phyloP scores from a whole-genome alignment of 1,140 invertebrate genomes.

The Agrypnia vestita region DNA sequence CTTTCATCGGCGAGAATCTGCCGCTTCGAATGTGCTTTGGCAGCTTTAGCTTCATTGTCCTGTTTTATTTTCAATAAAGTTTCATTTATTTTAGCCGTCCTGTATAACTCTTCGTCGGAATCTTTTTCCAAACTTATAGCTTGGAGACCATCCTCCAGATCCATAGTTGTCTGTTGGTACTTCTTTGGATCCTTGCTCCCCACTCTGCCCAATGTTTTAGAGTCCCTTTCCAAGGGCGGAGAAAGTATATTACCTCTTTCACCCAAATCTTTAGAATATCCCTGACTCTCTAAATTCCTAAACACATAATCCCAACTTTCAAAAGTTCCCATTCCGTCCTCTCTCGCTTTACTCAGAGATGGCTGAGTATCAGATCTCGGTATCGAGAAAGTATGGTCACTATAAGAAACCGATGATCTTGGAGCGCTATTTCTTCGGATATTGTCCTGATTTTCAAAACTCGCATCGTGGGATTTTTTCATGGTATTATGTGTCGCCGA shows the following conservation, averaged over 20 bases:
- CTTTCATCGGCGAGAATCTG: constrained; percentile 64
- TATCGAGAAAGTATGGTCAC: constrained; percentile 64
- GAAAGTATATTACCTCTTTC: constrained; percentile 77
- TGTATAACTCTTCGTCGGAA: constrained; percentile 68
- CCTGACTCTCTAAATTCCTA: constrained; percentile 81
- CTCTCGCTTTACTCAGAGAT: constrained; percentile 69
- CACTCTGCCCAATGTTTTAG: constrained; percentile 67
- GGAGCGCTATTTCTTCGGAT: constrained; percentile 67
- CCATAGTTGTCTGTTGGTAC: constrained; percentile 68
- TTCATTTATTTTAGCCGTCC: constrained; percentile 74
- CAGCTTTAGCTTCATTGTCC: constrained; percentile 67
- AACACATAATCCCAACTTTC: constrained; percentile 88
- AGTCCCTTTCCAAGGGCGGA: constrained; percentile 68
- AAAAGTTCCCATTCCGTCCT: constrained; percentile 77
- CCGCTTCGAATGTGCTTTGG: constrained; percentile 65
- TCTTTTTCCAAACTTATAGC: constrained; percentile 68
- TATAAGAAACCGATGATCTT: constrained; percentile 61
- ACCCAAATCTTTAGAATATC: constrained; percentile 80
- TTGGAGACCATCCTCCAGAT: constrained; percentile 73
- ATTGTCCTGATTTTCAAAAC: constrained; percentile 61
- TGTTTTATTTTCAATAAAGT: constrained; percentile 71
- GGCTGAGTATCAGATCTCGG: constrained; percentile 70
- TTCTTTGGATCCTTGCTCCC: constrained; percentile 67
- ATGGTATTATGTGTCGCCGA: not conserved
- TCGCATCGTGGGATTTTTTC: constrained; percentile 46